Evolutionary conservation across 2,888 invertebrate species (phyloP).

Genomic region (Drosophila sordidapex): DNA sequence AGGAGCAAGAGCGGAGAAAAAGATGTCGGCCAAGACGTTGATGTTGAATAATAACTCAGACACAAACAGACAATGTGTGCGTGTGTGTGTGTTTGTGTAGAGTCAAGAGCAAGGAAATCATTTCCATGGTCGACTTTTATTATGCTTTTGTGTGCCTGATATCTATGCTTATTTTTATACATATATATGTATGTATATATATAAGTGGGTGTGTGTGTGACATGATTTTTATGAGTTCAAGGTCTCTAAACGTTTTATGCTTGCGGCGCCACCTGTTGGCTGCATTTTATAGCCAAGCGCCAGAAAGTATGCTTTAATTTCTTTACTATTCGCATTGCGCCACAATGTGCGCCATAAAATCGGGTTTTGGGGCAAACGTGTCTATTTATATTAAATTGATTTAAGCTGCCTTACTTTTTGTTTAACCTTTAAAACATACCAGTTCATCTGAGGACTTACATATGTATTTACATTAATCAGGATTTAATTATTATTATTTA

Average conservation of each 20-base stretch:
- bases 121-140: slow-evolving; percentile 72
- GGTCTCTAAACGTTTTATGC: slow-evolving; percentile 75
- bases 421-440: background rate
- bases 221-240: slow-evolving; percentile 83
- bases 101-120: slow-evolving; percentile 76
- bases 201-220: slow-evolving; percentile 48
- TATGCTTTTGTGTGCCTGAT: slow-evolving; percentile 47
- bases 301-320: slow-evolving; percentile 60
- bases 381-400: background rate
- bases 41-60: slow-evolving; percentile 71
- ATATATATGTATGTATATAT: slow-evolving; percentile 5
- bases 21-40: slow-evolving; percentile 61
- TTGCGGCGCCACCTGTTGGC: slow-evolving; percentile 72
- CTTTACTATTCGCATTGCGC: slow-evolving; percentile 9
- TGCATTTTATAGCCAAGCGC: slow-evolving; percentile 30
- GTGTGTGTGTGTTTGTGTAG: slow-evolving; percentile 30
- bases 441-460: background rate
- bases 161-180: slow-evolving; percentile 19
- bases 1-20: slow-evolving; percentile 20
- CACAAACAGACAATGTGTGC: slow-evolving; percentile 12
- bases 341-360: slow-evolving; percentile 16
- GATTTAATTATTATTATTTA: background rate
- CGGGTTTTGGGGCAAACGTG: background rate
- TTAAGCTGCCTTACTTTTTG: background rate
- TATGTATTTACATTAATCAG: background rate